Percentiles rank a stretch among this genome's conserved stretches.
Evolutionary conservation across 2,888 invertebrate species (phyloP).

Genomic region (Apotomis betuletana): DNA sequence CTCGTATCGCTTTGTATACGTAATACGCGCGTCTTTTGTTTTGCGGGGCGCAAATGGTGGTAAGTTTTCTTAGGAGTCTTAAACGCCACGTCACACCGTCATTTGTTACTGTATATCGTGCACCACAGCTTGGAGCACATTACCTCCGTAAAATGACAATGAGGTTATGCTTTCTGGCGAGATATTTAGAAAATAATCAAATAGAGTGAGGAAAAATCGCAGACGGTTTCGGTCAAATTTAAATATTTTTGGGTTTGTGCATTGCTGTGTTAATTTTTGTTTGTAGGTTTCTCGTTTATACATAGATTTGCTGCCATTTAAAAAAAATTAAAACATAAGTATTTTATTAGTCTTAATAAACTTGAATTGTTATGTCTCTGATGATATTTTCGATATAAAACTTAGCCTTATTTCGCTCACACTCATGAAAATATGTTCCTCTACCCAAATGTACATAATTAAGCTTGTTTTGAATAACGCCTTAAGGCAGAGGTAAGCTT

Average conservation of each 20-base stretch:
- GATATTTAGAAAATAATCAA: neutral
- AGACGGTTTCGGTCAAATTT: no score
- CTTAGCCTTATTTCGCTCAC: constrained; percentile 7
- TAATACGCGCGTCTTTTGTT: constrained; percentile 39
- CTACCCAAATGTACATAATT: constrained; percentile 29
- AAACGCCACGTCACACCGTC: constrained; percentile 37
- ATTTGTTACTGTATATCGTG: constrained; percentile 36
- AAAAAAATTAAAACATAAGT: no score
- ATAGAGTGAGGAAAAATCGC: no score
- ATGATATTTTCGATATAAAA: constrained; percentile 22
- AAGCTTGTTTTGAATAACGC: constrained; percentile 33
- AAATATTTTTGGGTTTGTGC: no score
- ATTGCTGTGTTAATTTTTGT: no score
- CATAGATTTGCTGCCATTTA: no score
- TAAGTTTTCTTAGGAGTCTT: constrained; percentile 40
- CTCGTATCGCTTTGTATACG: constrained; percentile 20
- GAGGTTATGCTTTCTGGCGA: neutral
- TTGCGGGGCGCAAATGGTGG: constrained; percentile 20
- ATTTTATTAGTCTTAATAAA: no score
- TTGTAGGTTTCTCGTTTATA: no score
- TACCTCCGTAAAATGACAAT: neutral
- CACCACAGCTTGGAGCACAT: neutral
- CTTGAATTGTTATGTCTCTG: constrained; percentile 3
- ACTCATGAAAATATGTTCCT: constrained; percentile 23
- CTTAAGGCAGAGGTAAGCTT: constrained; percentile 19